A percentile compares a stretch with the other conserved stretches of the same genome.
Conservation (phyloP, 1,140 invertebrate genomes). For the Drosophila prosaltans region DNA sequence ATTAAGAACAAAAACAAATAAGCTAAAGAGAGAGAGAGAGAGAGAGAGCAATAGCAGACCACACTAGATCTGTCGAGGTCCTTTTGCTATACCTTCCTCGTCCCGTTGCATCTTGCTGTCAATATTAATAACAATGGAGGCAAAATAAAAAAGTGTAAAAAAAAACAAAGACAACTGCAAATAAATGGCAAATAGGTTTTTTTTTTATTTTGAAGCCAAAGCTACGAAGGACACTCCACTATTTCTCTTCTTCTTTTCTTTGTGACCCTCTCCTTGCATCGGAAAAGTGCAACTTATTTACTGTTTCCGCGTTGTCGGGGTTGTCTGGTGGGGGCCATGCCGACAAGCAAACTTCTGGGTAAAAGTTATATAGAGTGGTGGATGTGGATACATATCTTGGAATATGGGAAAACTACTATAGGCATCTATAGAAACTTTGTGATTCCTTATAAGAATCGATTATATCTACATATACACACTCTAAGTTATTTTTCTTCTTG, state of each 20-base stretch:
- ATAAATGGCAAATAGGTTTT: constrained; percentile 75
- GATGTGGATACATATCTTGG: neutral
- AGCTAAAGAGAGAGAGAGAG: constrained; percentile 25
- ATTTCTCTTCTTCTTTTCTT: constrained; percentile 4
- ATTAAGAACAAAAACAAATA: constrained; percentile 75
- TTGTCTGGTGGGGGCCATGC: constrained; percentile 5
- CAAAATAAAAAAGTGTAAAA: neutral
- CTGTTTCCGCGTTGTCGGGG: constrained; percentile 48
- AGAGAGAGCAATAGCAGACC: neutral
- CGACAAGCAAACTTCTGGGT: neutral
- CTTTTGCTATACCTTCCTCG: constrained; percentile 7
- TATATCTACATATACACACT: no score
- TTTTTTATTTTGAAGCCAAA: constrained; percentile 65
- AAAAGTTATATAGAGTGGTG: neutral
- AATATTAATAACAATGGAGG: constrained; percentile 68
- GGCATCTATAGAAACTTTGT: neutral
- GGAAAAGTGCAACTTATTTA: constrained; percentile 77
- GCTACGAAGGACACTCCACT: constrained; percentile 55
- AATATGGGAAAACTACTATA: neutral
- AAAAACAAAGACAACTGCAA: constrained; percentile 66
- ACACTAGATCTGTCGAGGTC: constrained; percentile 48
- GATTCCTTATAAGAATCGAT: no score
- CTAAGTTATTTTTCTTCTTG: no score
- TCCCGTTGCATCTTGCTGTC: constrained; percentile 27
- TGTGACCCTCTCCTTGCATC: constrained; percentile 34